These are phyloP conservation scores for Aldabrachelys gigantea DNA, from an alignment of 2,113 vertebrate species.

Conservation along the genomic window DNA sequence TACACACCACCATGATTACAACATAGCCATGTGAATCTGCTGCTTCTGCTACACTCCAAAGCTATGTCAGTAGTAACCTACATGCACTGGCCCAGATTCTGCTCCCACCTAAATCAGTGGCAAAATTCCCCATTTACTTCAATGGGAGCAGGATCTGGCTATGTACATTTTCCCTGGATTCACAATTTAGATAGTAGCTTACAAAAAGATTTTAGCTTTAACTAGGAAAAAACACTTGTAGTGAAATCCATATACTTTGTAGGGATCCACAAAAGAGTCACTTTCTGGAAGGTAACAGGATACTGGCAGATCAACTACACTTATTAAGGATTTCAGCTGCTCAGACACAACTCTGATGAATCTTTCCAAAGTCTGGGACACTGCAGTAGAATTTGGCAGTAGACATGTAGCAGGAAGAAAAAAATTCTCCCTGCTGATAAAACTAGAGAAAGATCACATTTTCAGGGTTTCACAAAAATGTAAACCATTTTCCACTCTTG, in stretches of 20 bases:
- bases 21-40: background rate
- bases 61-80: background rate
- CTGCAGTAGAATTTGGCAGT: conserved; percentile 5
- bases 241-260: conserved; percentile 51
- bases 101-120: conserved; percentile 3
- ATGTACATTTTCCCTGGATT: conserved; percentile 7
- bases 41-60: background rate
- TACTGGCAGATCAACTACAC: conserved; percentile 20
- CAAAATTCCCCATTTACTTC: background rate
- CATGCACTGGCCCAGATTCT: background rate
- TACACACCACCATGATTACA: background rate
- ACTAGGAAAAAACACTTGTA: background rate
- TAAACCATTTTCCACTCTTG: conserved; percentile 46
- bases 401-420: background rate
- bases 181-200: conserved; percentile 32
- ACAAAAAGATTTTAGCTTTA: conserved; percentile 38
- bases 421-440: background rate
- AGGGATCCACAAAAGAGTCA: conserved; percentile 44
- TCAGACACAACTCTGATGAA: conserved; percentile 39
- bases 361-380: background rate
- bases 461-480: conserved; percentile 38
- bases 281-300: background rate
- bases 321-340: conserved; percentile 16
- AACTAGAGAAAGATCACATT: conserved; percentile 43
- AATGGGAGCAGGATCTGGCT: conserved; percentile 8